A percentile compares a stretch with the other conserved stretches of the same genome.
phyloP scores from a whole-genome alignment of 2,797 vertebrate species.

The Tenualosa thibaudeaui region DNA sequence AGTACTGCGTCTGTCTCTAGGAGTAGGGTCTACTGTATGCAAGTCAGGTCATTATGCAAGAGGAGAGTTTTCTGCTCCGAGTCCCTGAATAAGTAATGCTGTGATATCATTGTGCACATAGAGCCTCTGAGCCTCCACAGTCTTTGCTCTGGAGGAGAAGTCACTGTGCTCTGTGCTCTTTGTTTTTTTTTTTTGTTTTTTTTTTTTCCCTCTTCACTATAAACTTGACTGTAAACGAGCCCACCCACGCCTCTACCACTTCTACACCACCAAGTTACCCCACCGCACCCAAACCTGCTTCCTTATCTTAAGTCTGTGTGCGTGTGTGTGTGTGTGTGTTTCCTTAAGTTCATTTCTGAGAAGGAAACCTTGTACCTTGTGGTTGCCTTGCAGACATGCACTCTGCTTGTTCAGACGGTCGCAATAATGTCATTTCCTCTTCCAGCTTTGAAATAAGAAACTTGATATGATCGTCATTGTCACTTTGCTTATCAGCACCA shows the following conservation, averaged over 20 bases:
- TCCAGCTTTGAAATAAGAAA: neutral
- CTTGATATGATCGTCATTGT: neutral
- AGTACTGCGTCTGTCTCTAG: too few species aligned
- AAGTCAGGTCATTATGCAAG: conserved; percentile 10
- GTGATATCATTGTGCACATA: neutral
- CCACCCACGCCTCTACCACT: too few species aligned
- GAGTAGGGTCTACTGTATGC: too few species aligned
- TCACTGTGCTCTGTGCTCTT: too few species aligned
- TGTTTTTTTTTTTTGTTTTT: too few species aligned
- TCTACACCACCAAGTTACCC: too few species aligned
- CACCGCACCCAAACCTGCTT: too few species aligned
- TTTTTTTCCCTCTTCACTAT: too few species aligned
- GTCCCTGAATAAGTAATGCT: neutral
- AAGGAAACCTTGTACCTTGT: conserved; percentile 6
- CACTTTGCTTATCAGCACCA: neutral
- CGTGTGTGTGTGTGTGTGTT: neutral
- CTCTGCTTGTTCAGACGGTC: neutral
- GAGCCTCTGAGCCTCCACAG: neutral
- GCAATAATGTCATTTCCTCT: neutral
- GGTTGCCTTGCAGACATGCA: conserved; percentile 7
- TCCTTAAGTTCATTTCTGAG: conserved; percentile 3
- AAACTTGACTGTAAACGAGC: too few species aligned
- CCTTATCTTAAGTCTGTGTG: neutral
- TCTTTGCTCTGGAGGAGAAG: too few species aligned
- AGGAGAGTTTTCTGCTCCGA: neutral